Evolutionary conservation across 2,888 invertebrate species (phyloP).

Genomic region (Tenthredo notha): DNA sequence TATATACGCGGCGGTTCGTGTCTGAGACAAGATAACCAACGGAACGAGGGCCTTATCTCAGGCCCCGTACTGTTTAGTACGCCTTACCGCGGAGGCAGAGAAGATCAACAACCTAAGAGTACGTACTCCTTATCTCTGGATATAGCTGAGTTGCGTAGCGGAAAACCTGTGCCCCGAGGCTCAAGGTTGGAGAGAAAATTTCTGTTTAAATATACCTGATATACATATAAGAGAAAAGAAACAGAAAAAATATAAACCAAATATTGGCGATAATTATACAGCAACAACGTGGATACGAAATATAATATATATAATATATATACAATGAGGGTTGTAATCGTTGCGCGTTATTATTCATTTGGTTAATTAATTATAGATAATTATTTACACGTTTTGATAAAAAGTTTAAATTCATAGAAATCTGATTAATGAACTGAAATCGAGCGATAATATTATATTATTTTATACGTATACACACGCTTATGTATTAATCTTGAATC

Average conservation of each 20-base stretch:
- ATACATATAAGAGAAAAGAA: background rate
- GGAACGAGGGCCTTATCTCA: slow-evolving; percentile 41
- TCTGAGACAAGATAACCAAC: slow-evolving; percentile 22
- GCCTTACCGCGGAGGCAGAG: background rate
- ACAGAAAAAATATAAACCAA: background rate
- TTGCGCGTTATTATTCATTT: background rate
- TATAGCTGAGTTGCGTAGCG: background rate
- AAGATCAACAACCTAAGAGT: slow-evolving; percentile 45
- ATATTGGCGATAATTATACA: background rate
- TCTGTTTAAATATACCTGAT: background rate
- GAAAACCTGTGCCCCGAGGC: slow-evolving; percentile 10
- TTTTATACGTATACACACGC: background rate
- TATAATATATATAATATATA: background rate
- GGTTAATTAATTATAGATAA: background rate
- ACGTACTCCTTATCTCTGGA: slow-evolving; percentile 13
- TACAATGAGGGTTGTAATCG: background rate
- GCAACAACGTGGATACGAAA: background rate
- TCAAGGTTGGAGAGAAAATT: background rate
- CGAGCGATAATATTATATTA: background rate
- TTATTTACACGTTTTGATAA: background rate
- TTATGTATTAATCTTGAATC: slow-evolving; percentile 20
- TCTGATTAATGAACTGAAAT: background rate
- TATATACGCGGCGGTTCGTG: slow-evolving; percentile 21
- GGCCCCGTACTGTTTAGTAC: slow-evolving; percentile 17
- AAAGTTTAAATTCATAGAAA: background rate